Conservation (phyloP, 1,140 invertebrate species). For the Platorchestia sp. region DNA sequence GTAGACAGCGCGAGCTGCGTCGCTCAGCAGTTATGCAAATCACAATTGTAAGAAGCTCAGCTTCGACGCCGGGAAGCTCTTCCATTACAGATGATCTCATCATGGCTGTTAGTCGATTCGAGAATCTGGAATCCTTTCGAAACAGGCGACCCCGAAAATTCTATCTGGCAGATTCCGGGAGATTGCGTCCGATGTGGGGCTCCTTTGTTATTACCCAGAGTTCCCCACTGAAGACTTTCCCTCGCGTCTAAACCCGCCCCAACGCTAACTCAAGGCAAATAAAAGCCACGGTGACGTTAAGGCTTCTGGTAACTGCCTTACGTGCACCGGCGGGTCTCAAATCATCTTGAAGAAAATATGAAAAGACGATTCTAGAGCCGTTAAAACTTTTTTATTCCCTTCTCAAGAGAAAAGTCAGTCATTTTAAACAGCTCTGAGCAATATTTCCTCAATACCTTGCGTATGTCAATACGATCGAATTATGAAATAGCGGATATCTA, state of each 20-base stretch:
- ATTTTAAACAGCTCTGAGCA: neutral
- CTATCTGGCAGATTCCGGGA: neutral
- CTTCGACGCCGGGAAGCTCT: neutral
- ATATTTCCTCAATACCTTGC: no score
- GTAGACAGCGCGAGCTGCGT: neutral
- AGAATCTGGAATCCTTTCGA: neutral
- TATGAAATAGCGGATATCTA: no score
- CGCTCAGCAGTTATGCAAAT: neutral
- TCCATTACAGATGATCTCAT: constrained; percentile 8
- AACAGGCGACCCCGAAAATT: neutral
- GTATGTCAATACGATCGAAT: no score
- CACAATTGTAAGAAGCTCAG: neutral
- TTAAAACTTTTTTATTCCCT: neutral
- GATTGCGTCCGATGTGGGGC: neutral
- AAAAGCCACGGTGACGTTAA: neutral
- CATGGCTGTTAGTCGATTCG: neutral
- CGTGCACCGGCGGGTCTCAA: neutral
- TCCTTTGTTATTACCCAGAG: neutral
- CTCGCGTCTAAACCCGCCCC: neutral
- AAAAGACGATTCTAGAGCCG: neutral
- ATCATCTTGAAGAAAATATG: neutral
- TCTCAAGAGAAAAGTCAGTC: neutral
- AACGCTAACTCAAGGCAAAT: neutral
- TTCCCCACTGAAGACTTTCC: neutral
- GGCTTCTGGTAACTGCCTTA: neutral